Base-by-base conservation (phyloP, 1,140 invertebrate species). In the Panagrolaimus sp. region DNA sequence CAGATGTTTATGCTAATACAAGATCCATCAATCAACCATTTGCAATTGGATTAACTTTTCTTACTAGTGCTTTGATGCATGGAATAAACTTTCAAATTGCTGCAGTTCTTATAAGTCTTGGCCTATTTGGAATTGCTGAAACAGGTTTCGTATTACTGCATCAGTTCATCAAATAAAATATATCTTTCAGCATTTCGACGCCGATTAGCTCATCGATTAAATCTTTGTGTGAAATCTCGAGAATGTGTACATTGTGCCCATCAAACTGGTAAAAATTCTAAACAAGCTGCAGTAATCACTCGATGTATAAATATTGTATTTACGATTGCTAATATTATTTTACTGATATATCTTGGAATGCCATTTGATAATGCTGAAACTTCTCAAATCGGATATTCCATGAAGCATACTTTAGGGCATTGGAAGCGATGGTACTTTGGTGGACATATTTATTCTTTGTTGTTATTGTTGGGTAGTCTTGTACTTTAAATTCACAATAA, bases 311-410 rank as follows among this genome's bases (percentile, higher is more conserved):
- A 58, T 28, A 2, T 14, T 58, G 17, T 21, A 5, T 58, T 58
- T 28, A 58, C 21, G 17, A 21, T 58, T 17, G 5, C 28, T 1
- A 58, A 58, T 28, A 58, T 58, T 58, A 10, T 58, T 21, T 28
- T 58, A 21, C 52, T 58, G 52, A 28, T 58, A 12, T 58, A 58
- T 14, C 52, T 58, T 2, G 52, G 52, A 26, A 58, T 26, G 52
- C 52, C 52, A 12, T 58, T 58, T 17, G 52, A 58, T 58, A 58
- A 58, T 26, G 52, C 15, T 21, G 52, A 58, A 58, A 58, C 52
- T 24, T 2, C 32, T 38, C 32, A 38, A 38, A 38, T 38, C 7
- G 52, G 52, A 21, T 58, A 58, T 21, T 58, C 52, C 0, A 58
- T 58, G 52, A 4, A 12, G 17, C 52, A 58, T 58, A 58, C 52